A percentile compares a stretch with the other conserved stretches of the same genome.
phyloP scores from a whole-genome alignment of 2,113 vertebrate species.

The Tragelaphus buxtoni region DNA sequence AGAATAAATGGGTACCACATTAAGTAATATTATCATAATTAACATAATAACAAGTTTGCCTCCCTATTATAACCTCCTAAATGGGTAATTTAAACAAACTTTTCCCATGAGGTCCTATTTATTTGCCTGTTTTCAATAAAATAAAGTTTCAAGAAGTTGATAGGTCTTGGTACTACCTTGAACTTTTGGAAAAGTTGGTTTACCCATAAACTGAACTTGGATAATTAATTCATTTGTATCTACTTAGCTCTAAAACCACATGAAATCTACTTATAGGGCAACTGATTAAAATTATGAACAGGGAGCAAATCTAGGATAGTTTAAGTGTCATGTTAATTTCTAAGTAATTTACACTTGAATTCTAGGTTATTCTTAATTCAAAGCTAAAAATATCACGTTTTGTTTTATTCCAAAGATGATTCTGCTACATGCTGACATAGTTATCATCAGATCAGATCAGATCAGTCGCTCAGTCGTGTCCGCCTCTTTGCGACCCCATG shows the following conservation, averaged over 20 bases:
- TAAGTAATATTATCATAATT: conserved; percentile 27
- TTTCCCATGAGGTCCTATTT: neutral
- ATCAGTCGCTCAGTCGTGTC: too few relatives aligned
- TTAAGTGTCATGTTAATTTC: neutral
- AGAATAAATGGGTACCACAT: conserved; percentile 30
- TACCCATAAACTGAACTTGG: neutral
- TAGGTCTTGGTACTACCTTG: neutral
- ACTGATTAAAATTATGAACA: neutral
- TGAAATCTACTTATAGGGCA: neutral
- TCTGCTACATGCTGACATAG: neutral
- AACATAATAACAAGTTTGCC: neutral
- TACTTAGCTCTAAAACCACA: conserved; percentile 9
- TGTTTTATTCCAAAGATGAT: conserved; percentile 7
- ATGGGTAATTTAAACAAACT: neutral
- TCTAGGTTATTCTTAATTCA: conserved; percentile 1
- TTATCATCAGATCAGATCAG: neutral
- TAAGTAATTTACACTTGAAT: conserved; percentile 3
- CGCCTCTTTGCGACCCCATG: too few relatives aligned
- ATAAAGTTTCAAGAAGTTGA: neutral
- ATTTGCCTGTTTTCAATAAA: conserved; percentile 28
- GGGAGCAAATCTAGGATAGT: neutral
- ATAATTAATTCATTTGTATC: conserved; percentile 2
- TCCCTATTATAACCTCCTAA: conserved; percentile 20
- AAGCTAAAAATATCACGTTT: conserved; percentile 1
- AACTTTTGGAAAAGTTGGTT: neutral